Percentiles rank a stretch among this genome's conserved stretches.
These are phyloP conservation scores for Apamea anceps DNA, from an alignment of 2,888 invertebrate species.

Conservation along the genomic window DNA sequence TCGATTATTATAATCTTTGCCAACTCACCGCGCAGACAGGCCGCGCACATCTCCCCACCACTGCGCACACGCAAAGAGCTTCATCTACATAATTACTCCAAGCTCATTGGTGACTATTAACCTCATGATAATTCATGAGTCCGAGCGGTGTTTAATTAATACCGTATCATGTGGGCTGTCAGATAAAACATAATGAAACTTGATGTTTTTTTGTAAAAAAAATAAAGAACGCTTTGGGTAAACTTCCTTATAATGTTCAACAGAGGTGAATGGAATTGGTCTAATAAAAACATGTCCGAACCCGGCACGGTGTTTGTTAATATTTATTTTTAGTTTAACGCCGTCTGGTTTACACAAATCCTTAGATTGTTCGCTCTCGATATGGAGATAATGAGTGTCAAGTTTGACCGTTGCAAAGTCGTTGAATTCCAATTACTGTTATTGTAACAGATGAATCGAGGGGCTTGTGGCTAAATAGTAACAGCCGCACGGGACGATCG, in stretches of 20 bases:
- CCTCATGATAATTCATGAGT: conserved; percentile 88
- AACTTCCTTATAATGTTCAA: conserved; percentile 68
- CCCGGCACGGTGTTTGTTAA: conserved; percentile 56
- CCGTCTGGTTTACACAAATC: conserved; percentile 41
- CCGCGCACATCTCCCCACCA: conserved; percentile 71
- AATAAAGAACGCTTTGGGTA: conserved; percentile 59
- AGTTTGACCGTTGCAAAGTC: conserved; percentile 48
- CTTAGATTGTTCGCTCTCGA: conserved; percentile 43
- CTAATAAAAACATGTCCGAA: conserved; percentile 66
- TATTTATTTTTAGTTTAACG: conserved; percentile 55
- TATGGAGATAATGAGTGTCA: conserved; percentile 40
- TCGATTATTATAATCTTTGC: conserved; percentile 67
- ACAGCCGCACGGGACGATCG: too few relatives aligned
- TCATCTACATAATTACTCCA: conserved; percentile 90
- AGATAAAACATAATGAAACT: conserved; percentile 86
- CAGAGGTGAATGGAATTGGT: conserved; percentile 68
- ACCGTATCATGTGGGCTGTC: conserved; percentile 88
- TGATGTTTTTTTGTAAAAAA: conserved; percentile 69
- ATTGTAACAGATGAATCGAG: conserved; percentile 22
- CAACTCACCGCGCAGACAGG: conserved; percentile 59
- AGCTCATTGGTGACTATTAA: conserved; percentile 90
- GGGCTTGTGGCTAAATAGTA: too few relatives aligned
- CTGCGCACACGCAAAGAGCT: conserved; percentile 79
- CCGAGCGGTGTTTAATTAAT: conserved; percentile 85
- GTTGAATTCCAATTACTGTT: conserved; percentile 29